Evolutionary conservation across 2,888 invertebrate species (phyloP).

Genomic region (Callyntrura sp.): DNA sequence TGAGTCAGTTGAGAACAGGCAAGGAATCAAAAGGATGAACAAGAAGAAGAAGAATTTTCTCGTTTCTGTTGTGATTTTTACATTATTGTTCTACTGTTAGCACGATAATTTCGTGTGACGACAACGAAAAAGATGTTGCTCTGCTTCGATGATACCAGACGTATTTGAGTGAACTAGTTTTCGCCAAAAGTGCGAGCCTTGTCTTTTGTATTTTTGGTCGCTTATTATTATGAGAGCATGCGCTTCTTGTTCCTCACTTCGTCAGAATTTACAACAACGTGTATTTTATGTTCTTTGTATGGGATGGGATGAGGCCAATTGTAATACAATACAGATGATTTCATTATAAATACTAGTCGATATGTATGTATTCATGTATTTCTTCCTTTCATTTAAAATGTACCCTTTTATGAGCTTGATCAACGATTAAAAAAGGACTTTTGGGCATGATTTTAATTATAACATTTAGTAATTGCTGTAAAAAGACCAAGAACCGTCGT

Average conservation of each 20-base stretch:
- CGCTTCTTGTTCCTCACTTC: neutral
- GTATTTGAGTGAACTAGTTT: constrained; percentile 43
- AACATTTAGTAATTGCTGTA: neutral
- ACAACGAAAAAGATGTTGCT: neutral
- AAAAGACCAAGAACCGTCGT: neutral
- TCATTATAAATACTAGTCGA: neutral
- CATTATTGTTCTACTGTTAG: neutral
- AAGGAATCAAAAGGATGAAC: neutral
- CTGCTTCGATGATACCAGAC: constrained; percentile 3
- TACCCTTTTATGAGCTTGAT: neutral
- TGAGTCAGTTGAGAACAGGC: neutral
- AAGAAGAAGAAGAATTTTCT: neutral
- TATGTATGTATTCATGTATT: neutral
- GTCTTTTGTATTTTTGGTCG: constrained; percentile 11
- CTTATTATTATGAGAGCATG: neutral
- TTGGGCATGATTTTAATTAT: neutral
- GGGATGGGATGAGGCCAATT: neutral
- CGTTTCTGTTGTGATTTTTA: neutral
- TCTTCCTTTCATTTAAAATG: constrained; percentile 17
- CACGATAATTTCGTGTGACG: neutral
- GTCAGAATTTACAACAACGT: neutral
- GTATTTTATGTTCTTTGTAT: neutral
- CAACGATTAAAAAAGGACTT: neutral
- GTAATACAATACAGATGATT: neutral
- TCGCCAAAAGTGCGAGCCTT: constrained; percentile 45